These are phyloP conservation scores for Gymnothorax javanicus DNA, from an alignment of 2,797 vertebrate species.

Conservation along the genomic window DNA sequence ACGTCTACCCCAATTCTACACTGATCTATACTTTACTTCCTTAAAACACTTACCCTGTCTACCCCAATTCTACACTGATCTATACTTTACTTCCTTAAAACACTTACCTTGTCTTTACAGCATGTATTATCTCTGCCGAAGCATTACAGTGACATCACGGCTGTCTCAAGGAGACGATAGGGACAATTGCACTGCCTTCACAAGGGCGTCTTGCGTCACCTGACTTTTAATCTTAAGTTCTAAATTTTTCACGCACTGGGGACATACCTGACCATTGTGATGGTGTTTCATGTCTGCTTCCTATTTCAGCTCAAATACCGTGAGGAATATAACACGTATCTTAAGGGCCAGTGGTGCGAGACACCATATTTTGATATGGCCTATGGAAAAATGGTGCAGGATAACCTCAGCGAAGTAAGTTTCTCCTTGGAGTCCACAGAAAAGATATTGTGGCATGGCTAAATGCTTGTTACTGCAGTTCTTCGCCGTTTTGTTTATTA, in stretches of 20 bases:
- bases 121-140: background rate
- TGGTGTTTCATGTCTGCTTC: background rate
- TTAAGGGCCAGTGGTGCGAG: constrained; percentile 96
- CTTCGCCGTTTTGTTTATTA: background rate
- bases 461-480: background rate
- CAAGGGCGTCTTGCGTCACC: background rate
- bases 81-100: background rate
- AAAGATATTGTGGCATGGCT: background rate
- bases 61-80: background rate
- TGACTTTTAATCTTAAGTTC: background rate
- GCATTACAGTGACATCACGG: background rate
- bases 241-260: background rate
- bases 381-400: constrained; percentile 84
- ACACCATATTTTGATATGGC: constrained; percentile 96
- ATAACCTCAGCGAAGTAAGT: constrained; percentile 89
- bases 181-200: background rate
- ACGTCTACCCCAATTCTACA: background rate
- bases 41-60: background rate
- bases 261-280: background rate
- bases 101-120: background rate
- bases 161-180: background rate
- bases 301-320: constrained; percentile 84
- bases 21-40: background rate
- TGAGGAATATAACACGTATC: constrained; percentile 90
- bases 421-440: background rate